Evolutionary conservation across 1,140 invertebrate genomes (phyloP).

Genomic region (Diploscapter pachys): DNA sequence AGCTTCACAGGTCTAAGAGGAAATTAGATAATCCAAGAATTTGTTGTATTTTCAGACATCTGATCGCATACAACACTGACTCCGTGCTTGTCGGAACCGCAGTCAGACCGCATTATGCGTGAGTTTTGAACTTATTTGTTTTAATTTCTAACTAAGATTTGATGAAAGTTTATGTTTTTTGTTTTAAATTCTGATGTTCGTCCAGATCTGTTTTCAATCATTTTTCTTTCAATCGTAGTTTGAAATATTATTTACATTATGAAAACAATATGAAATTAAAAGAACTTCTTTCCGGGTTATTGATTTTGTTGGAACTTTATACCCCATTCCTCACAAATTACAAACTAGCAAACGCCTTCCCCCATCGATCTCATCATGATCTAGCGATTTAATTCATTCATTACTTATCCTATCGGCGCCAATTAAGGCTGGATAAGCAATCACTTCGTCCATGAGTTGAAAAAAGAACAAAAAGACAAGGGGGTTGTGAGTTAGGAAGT

Average conservation of each 20-base stretch:
- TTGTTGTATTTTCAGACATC: slow-evolving; percentile 12
- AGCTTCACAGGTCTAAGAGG: slow-evolving; percentile 17
- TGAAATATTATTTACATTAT: not conserved
- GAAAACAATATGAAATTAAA: not conserved
- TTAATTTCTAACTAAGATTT: not conserved
- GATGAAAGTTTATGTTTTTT: not conserved
- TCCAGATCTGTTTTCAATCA: not conserved
- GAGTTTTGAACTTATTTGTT: slow-evolving; percentile 2
- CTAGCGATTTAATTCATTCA: not conserved
- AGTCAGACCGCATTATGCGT: slow-evolving; percentile 29
- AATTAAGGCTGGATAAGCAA: too few species aligned
- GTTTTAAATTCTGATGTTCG: not conserved
- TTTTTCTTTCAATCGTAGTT: not conserved
- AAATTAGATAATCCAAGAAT: not conserved
- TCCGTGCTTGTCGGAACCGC: slow-evolving; percentile 22
- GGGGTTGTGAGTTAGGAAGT: not conserved
- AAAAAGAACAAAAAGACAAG: not conserved
- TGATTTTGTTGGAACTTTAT: not conserved
- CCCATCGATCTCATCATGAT: too few species aligned
- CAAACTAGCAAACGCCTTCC: too few species aligned
- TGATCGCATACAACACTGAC: slow-evolving; percentile 41
- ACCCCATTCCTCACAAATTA: too few species aligned
- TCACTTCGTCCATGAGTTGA: not conserved
- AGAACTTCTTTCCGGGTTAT: not conserved
- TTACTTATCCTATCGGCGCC: not conserved